Evolutionary conservation across 1,140 invertebrate species (phyloP).

Genomic region (Eumeta japonica): DNA sequence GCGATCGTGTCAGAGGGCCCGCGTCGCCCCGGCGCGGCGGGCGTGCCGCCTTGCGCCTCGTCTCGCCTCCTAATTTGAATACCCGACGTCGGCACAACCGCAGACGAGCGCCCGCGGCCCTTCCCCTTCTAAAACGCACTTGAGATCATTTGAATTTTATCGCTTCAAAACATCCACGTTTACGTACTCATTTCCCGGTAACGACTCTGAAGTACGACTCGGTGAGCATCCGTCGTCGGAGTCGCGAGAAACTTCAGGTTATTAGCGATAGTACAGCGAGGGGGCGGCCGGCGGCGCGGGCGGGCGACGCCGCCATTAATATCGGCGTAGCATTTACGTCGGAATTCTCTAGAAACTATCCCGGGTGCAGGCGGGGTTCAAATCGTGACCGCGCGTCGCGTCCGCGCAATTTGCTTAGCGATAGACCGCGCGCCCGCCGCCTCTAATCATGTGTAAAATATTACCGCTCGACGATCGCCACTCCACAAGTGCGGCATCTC

Average conservation of each 20-base stretch:
- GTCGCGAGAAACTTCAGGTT: not conserved
- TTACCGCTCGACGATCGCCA: too few species aligned
- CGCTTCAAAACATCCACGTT: not conserved
- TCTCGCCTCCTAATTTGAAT: conserved; percentile 45
- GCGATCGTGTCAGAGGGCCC: too few species aligned
- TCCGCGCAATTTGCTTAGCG: conserved; percentile 54
- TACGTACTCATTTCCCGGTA: not conserved
- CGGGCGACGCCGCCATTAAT: conserved; percentile 43
- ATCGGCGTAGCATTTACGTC: conserved; percentile 47
- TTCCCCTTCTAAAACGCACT: not conserved
- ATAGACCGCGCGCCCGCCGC: conserved; percentile 39
- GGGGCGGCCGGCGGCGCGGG: conserved; percentile 17
- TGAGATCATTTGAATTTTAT: not conserved
- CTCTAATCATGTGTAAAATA: conserved; percentile 58
- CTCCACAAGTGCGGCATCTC: too few species aligned
- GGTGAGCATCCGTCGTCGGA: not conserved
- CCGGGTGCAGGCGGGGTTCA: conserved; percentile 49
- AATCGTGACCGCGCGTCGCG: conserved; percentile 50
- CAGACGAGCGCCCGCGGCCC: conserved; percentile 7
- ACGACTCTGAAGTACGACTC: not conserved
- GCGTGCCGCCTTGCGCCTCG: too few species aligned
- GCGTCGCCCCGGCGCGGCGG: too few species aligned
- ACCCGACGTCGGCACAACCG: conserved; percentile 16
- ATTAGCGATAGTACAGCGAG: conserved; percentile 6
- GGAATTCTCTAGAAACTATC: conserved; percentile 52